Conservation (phyloP, 1,140 invertebrate genomes). For the Leptinotarsa undecemlineata region DNA sequence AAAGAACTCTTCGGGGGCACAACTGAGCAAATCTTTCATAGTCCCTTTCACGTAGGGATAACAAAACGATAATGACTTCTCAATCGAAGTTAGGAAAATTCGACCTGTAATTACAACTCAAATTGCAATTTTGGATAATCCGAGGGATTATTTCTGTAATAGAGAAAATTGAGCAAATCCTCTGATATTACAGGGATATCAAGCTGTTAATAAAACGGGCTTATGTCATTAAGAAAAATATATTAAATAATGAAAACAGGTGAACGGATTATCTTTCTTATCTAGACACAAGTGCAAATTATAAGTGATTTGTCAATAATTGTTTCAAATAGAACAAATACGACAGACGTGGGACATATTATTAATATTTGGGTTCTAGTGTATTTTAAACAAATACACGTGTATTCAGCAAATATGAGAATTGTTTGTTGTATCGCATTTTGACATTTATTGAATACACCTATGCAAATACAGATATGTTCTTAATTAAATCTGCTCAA, state of each 20-base stretch:
- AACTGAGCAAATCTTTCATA: too few species aligned
- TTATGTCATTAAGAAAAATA: constrained; percentile 23
- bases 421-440: constrained; percentile 19
- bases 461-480: constrained; percentile 38
- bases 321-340: constrained; percentile 41
- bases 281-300: constrained; percentile 34
- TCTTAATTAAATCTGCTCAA: constrained; percentile 38
- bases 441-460: constrained; percentile 35
- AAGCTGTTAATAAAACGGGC: constrained; percentile 13
- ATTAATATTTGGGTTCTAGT: constrained; percentile 35
- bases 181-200: neutral
- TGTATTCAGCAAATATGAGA: constrained; percentile 33
- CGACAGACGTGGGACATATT: constrained; percentile 27
- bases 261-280: constrained; percentile 27
- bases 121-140: neutral
- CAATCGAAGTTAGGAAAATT: too few species aligned
- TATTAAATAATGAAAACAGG: constrained; percentile 19
- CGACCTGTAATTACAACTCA: too few species aligned
- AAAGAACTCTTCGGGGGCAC: too few species aligned
- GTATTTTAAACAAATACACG: constrained; percentile 35
- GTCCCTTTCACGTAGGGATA: too few species aligned
- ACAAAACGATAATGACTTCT: too few species aligned
- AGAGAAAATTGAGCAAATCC: neutral
- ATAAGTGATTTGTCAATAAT: constrained; percentile 41
- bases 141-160: neutral